A percentile compares a stretch with the other conserved stretches of the same genome.
Evolutionary conservation across 2,113 vertebrate genomes (phyloP).

Genomic region (Madoqua kirkii): DNA sequence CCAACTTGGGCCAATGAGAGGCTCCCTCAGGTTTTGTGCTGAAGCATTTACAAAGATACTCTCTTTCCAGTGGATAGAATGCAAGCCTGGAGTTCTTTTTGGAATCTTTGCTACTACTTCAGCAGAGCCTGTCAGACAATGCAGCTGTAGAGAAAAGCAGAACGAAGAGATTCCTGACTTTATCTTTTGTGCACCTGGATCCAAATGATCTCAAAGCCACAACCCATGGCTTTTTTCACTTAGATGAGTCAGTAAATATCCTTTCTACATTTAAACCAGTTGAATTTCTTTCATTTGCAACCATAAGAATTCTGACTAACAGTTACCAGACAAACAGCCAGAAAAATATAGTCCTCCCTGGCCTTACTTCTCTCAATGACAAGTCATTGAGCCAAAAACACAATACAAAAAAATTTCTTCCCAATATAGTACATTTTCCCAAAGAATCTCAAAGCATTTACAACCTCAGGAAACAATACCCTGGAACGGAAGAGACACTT

Average conservation of each 20-base stretch:
- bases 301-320: constrained; percentile 14
- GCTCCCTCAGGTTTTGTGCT: background rate
- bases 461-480: constrained; percentile 19
- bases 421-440: background rate
- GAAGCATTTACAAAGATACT: background rate
- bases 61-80: background rate
- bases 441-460: constrained; percentile 27
- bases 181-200: background rate
- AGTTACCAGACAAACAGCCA: constrained; percentile 4
- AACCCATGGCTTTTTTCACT: background rate
- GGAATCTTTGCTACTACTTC: background rate
- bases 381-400: constrained; percentile 41
- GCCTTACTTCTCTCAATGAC: constrained; percentile 21
- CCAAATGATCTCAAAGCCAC: background rate
- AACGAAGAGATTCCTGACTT: background rate
- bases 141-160: background rate
- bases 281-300: constrained; percentile 16
- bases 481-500: background rate
- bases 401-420: constrained; percentile 43
- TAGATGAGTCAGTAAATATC: constrained; percentile 10
- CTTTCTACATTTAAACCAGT: background rate
- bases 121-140: background rate
- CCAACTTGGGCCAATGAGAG: background rate
- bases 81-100: background rate
- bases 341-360: constrained; percentile 25